Base-by-base conservation (phyloP, 1,140 invertebrate species). In the Chrysomallon squamiferum region DNA sequence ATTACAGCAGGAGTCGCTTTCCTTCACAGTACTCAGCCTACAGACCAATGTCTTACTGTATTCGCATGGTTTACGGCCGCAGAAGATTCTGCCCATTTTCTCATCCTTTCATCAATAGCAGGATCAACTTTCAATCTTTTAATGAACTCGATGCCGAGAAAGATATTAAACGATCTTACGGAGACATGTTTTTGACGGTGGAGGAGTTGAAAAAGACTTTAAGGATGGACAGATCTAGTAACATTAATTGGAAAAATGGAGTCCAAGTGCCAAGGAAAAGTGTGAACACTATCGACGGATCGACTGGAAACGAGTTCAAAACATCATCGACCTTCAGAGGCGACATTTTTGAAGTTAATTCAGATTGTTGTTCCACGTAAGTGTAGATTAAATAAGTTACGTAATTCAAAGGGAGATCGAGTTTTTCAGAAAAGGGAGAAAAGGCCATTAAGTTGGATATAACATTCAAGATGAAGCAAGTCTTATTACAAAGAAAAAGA, bases 281-380 rank as follows among this genome's bases (percentile, higher is more conserved):
- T 3, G n/a, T 22, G 6, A 22, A n/a, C n/a, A 54, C 1, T 4
- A 54, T 15, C n/a, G 50, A 25, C n/a, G 29, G 50, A 25, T 3
- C 22, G 13, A 27, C 15, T 27, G 50, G 50, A 9, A 15, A 38
- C 6, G 35, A 38, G 35, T 7, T 5, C 35, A 38, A 38, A 15
- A 7, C 35, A 15, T 27, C 22, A 5, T 3, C 9, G 13, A 13
- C 22, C 15, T 29, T 54, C 5, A 25, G 25, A 30, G 11, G 15
- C 11, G 22, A 54, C n/a, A 7, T 15, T 15, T 38, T 38, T 38
- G 6, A 38, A 38, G 35, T 38, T 5, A 38, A 38, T 38, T 54
- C 50, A 3, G 50, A 54, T 27, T 54, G 50, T 13, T 54, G 50
- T 54, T 54, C 50, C 20, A 54, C 50, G 50, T 54, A 54, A 54